Base-by-base conservation (phyloP, 2,888 invertebrate genomes). In the Lasioglossum villosulum region DNA sequence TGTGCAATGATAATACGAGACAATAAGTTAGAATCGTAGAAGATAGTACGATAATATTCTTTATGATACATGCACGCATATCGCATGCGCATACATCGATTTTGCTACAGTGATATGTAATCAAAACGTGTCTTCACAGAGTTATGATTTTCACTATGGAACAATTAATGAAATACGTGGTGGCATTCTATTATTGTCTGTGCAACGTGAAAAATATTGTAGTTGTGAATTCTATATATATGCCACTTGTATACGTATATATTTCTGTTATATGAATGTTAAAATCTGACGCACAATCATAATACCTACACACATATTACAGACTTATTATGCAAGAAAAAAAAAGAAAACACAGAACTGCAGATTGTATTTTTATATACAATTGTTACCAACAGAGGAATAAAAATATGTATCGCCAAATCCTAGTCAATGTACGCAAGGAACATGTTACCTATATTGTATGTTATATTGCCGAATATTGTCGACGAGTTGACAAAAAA, bases 291-390 rank as follows among this genome's bases (percentile, higher is more conserved):
- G 94, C 93, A 93, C 93, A 93, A 93, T 91, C 90, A 91, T 85
- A 42, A 86, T 85, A 73, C 82, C 78, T 84, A 89, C 86, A 82
- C 80, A 82, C 80, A 79, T 86, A 86, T 74, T 78, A 86, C 83
- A 87, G 77, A 86, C 86, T 88, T 87, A 79, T 74, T 78, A 78
- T 82, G 37, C 80, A 37, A 77, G 56, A 71, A 66, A 74, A 68
- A 56, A 56, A n/a, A 52, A 63, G 66, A 76, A 73, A 42, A 87
- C 84, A 76, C 79, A 71, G 82, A 75, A 84, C 83, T 66, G 88
- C 89, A 92, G 88, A 93, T 92, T 92, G 92, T 94, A 95, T 95
- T 95, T 95, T 95, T 94, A 89, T 95, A 94, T 93, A 93, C 92
- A 92, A 93, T 92, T 92, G 93, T 94, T 93, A 92, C 91, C 90